These are phyloP conservation scores for Loriculus beryllinus DNA, from an alignment of 2,797 vertebrate genomes.

Conservation along the genomic window DNA sequence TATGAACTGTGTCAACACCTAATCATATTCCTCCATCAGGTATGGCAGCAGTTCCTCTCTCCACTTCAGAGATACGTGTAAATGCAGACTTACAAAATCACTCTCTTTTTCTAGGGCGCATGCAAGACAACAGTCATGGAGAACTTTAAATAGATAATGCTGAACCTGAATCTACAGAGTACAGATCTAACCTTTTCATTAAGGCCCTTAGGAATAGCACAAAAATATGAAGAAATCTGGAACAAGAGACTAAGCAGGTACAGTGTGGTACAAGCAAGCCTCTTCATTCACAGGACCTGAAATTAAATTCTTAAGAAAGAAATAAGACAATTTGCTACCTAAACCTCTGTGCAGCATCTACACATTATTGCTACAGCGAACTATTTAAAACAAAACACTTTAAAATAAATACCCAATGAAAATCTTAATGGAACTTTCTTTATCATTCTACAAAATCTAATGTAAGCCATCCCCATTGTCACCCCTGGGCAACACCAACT, in stretches of 20 bases:
- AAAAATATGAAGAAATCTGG: neutral
- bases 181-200: neutral
- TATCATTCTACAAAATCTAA: neutral
- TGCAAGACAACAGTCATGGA: neutral
- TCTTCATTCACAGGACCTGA: neutral
- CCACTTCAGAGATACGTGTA: neutral
- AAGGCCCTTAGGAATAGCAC: neutral
- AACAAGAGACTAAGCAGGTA: neutral
- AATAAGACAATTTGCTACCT: rapidly evolving
- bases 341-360: neutral
- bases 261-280: neutral
- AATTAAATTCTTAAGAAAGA: neutral
- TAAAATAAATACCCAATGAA: neutral
- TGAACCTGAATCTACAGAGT: neutral
- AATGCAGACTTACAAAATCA: neutral
- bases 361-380: neutral
- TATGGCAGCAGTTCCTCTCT: neutral
- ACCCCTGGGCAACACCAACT: neutral
- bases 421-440: neutral
- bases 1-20: neutral
- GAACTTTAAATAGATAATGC: neutral
- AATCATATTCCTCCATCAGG: neutral
- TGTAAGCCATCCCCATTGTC: neutral
- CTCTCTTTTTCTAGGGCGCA: neutral
- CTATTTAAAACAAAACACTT: neutral